Evolutionary conservation across 1,140 invertebrate genomes (phyloP).

Genomic region (Eumeta japonica): DNA sequence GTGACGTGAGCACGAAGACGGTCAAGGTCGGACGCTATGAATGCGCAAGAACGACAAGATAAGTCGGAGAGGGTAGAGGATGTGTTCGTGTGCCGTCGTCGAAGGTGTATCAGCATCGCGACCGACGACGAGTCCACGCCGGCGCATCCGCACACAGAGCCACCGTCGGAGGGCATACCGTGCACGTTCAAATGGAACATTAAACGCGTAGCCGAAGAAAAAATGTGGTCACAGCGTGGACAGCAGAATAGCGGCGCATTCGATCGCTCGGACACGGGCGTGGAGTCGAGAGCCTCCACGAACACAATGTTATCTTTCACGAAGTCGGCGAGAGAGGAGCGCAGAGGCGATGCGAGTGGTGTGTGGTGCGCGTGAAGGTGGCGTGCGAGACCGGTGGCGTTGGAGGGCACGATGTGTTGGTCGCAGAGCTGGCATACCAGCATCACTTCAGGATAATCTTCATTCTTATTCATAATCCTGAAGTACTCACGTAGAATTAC

Average conservation of each 20-base stretch:
- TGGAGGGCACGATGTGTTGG: constrained; percentile 9
- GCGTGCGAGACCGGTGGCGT: constrained; percentile 14
- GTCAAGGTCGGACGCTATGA: constrained; percentile 7
- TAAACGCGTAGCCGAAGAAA: constrained; percentile 30
- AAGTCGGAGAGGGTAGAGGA: no score
- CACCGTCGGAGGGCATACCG: no score
- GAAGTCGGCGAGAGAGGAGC: constrained; percentile 26
- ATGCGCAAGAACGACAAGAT: constrained; percentile 26
- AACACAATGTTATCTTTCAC: constrained; percentile 33
- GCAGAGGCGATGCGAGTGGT: no score
- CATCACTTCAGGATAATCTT: constrained; percentile 19
- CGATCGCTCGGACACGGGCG: constrained; percentile 6
- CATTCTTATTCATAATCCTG: constrained; percentile 16
- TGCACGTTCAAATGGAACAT: constrained; percentile 32
- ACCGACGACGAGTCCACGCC: not conserved
- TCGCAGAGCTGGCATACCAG: constrained; percentile 35
- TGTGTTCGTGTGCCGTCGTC: no score
- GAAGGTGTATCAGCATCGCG: no score
- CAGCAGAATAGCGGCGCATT: constrained; percentile 17
- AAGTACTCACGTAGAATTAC: constrained; percentile 24
- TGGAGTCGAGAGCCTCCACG: constrained; percentile 22
- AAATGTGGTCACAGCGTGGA: constrained; percentile 32
- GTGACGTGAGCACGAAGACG: constrained; percentile 23
- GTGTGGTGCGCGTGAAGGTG: constrained; percentile 22
- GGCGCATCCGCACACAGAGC: no score